Evolutionary conservation across 2,888 invertebrate species (phyloP).

Genomic region (Cyclophora albipunctata): DNA sequence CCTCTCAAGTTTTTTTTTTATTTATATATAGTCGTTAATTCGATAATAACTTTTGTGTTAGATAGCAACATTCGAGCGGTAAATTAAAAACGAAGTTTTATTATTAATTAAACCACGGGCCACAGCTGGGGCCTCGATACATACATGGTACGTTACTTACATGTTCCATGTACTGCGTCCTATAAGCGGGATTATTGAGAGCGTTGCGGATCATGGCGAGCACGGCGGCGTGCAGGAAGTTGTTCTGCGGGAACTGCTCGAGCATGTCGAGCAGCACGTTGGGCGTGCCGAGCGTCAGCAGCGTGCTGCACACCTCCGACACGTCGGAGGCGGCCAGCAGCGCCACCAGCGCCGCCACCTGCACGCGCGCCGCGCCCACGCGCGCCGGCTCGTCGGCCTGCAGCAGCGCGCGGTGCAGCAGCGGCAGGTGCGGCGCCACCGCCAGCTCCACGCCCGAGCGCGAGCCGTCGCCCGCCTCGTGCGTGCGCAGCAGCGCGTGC

Average conservation of each 20-base stretch:
- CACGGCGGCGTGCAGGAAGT: slow-evolving; percentile 95
- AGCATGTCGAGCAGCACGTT: slow-evolving; percentile 86
- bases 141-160: slow-evolving; percentile 23
- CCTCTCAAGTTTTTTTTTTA: too few species aligned
- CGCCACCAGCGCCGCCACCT: slow-evolving; percentile 86
- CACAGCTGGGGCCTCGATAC: too few species aligned
- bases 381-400: slow-evolving; percentile 22
- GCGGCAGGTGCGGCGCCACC: slow-evolving; percentile 62
- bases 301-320: slow-evolving; percentile 80
- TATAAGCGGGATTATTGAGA: slow-evolving; percentile 59
- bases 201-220: slow-evolving; percentile 85
- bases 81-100: too few species aligned
- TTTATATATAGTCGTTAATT: too few species aligned
- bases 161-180: slow-evolving; percentile 40
- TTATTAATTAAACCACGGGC: too few species aligned
- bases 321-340: slow-evolving; percentile 84
- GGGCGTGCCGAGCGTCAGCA: slow-evolving; percentile 77
- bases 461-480: slow-evolving; percentile 14
- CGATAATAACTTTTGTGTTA: too few species aligned
- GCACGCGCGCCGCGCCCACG: slow-evolving; percentile 81
- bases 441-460: slow-evolving; percentile 48
- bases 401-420: slow-evolving; percentile 62
- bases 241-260: slow-evolving; percentile 94
- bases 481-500: slow-evolving; percentile 15
- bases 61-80: too few species aligned